Evolutionary conservation across 2,113 vertebrate species (phyloP).

Genomic region (Ceuthmochares aereus): DNA sequence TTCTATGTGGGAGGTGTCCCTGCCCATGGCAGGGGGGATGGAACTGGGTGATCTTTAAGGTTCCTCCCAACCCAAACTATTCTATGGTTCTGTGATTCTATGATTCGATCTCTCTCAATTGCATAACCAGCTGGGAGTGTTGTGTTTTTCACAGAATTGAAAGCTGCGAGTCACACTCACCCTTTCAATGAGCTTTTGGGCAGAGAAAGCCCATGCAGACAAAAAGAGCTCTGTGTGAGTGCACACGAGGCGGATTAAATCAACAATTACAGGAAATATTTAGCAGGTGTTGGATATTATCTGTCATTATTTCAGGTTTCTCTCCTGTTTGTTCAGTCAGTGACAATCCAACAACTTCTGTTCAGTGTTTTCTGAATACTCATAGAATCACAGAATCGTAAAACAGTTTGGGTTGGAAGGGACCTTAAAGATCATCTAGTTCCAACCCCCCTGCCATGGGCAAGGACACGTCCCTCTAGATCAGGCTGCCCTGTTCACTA

Average conservation of each 20-base stretch:
- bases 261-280: neutral
- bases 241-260: neutral
- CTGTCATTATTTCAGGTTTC: neutral
- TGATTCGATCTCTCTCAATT: neutral
- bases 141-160: neutral
- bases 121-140: neutral
- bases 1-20: neutral
- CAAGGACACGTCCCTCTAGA: no score
- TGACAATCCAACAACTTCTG: neutral
- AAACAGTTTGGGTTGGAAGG: no score
- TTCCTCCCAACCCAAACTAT: no score
- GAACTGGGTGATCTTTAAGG: no score
- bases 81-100: neutral
- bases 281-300: neutral
- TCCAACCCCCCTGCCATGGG: no score
- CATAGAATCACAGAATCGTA: no score
- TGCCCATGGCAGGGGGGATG: no score
- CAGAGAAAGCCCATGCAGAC: accelerated
- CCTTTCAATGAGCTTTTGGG: accelerated
- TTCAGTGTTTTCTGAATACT: neutral
- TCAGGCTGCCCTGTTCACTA: neutral
- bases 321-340: neutral
- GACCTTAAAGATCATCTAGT: no score
- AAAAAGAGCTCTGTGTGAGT: neutral
- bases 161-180: neutral